These are phyloP conservation scores for Pipistrellus pygmaeus DNA, from an alignment of 2,797 vertebrate species.

Conservation along the genomic window DNA sequence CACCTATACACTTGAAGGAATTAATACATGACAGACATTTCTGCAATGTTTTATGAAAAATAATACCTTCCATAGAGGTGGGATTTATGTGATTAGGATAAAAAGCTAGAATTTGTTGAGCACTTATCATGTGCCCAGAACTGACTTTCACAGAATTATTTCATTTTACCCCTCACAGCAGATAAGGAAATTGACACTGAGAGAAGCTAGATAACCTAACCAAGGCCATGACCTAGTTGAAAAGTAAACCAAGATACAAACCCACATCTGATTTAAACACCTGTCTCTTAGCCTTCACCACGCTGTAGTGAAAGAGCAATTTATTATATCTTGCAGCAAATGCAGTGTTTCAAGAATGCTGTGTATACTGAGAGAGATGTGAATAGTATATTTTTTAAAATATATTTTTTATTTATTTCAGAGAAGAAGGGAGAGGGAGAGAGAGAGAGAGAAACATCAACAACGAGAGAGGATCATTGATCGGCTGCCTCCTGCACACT, in stretches of 20 bases:
- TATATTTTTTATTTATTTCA: too few species aligned
- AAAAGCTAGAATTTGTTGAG: background rate
- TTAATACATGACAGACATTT: constrained; percentile 31
- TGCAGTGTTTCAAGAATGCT: background rate
- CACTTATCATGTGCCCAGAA: background rate
- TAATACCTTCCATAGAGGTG: background rate
- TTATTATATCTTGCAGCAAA: background rate
- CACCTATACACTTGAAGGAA: constrained; percentile 67
- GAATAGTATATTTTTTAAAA: too few species aligned
- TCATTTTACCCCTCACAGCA: constrained; percentile 10
- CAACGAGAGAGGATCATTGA: too few species aligned
- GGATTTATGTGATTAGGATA: background rate
- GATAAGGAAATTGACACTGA: constrained; percentile 11
- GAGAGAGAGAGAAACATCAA: too few species aligned
- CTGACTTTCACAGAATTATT: background rate
- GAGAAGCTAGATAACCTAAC: constrained; percentile 18
- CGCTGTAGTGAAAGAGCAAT: background rate
- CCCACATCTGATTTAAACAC: background rate
- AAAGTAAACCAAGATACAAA: constrained; percentile 45
- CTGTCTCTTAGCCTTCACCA: background rate
- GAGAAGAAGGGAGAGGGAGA: too few species aligned
- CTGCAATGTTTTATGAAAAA: background rate
- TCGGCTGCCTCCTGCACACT: too few species aligned
- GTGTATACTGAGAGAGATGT: background rate
- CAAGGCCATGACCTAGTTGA: background rate